Evolutionary conservation across 1,140 invertebrate genomes (phyloP), one percentile per base, ranked within the genome.

Genomic region (Scaptomyza montana): DNA sequence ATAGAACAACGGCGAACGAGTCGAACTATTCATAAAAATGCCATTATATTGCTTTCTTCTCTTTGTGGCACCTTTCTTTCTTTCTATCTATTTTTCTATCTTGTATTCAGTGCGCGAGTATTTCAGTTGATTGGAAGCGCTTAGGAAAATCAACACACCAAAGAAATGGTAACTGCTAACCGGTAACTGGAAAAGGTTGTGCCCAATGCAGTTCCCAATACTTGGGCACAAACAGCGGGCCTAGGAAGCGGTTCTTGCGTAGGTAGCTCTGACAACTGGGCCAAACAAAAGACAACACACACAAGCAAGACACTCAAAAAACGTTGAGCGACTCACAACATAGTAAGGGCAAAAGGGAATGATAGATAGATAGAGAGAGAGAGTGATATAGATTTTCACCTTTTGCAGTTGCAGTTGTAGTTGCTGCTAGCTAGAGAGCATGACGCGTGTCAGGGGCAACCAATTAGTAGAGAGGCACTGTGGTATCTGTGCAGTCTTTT

Each of bases 1-100:
- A 72, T 36, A 45, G 25, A 67, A 75, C 41, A 55, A 72, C 55
- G 47, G 54, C 62, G 73, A 78, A 76, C 69, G 61, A 47, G 45
- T 55, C 67, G 56, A 74, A 59, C 79, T 84, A 87, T 87, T 87
- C 82, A 87, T 82, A 73, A 86, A 85, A 85, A 87, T 86, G 78
- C 77, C 80, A 84, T 77, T 84, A 77, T 85, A 78, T 72, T 78
- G 78, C 82, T 82, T 89, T 82, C 78, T 79, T 82, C 71, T 36
- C 46, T 77, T 69, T 81, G 75, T 77, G 78, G 78, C 70, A 87
- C 75, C 78, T 87, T 78, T 86, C 61, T 50, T 69, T 70, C 61
- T 51, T 47, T 25, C 6, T 45, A 10, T 60, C 61, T 62, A 56
- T 70, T 33, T 19, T 41, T 71, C 47, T 61, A 36, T 61, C 8